Evolutionary conservation across 2,113 vertebrate species (phyloP).

Genomic region (Cynoglossus semilaevis): DNA sequence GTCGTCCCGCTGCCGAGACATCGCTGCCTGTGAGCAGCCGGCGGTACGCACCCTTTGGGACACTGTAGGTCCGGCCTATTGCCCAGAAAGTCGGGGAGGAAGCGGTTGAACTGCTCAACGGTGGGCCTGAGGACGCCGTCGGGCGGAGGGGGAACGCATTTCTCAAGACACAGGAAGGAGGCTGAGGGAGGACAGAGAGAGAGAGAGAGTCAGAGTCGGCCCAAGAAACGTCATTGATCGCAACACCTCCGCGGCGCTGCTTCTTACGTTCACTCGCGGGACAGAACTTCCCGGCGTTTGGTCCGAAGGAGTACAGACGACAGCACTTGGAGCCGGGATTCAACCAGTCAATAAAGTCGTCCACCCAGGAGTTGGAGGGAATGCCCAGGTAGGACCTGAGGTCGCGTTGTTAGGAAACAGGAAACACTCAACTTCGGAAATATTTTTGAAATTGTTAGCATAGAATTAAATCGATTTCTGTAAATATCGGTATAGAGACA

Average conservation of each 20-base stretch:
- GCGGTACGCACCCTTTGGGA: slow-evolving; percentile 79
- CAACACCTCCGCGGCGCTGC: background rate
- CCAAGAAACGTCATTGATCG: too few species aligned
- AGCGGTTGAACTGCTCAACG: slow-evolving; percentile 74
- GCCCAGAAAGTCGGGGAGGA: slow-evolving; percentile 81
- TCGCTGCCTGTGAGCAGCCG: background rate
- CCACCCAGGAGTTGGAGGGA: slow-evolving; percentile 90
- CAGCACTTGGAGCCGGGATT: slow-evolving; percentile 84
- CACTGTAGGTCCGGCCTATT: slow-evolving; percentile 81
- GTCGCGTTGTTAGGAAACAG: background rate
- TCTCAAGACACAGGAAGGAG: accelerated
- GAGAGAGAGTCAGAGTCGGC: too few species aligned
- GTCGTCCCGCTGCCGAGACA: background rate
- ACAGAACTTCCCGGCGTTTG: slow-evolving; percentile 77
- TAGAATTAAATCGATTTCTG: too few species aligned
- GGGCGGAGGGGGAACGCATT: slow-evolving; percentile 35
- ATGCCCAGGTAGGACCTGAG: slow-evolving; percentile 88
- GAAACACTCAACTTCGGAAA: too few species aligned
- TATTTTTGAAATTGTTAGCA: too few species aligned
- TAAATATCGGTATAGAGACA: too few species aligned
- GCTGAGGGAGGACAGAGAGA: slow-evolving; percentile 29
- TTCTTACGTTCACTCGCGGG: slow-evolving; percentile 77
- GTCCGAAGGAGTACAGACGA: slow-evolving; percentile 64
- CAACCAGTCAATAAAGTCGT: slow-evolving; percentile 95
- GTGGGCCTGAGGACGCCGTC: slow-evolving; percentile 74